Base-by-base conservation (phyloP, 2,113 vertebrate genomes). In the Nestor notabilis region DNA sequence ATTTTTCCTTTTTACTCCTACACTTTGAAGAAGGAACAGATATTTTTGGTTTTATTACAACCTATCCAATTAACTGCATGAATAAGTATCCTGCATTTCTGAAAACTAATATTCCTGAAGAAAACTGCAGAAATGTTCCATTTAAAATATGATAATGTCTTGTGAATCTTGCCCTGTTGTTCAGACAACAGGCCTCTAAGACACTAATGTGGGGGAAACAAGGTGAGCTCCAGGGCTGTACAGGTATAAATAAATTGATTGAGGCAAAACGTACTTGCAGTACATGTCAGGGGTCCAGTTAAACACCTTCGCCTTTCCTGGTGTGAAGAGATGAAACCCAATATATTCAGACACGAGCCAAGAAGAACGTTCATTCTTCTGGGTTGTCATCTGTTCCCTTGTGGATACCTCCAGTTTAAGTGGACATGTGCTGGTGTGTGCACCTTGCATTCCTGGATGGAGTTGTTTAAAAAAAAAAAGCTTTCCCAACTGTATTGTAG, bases 361-460 rank as follows among this genome's bases (percentile, higher is more conserved):
- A 19, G 53, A 44, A 5, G 29, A 46, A 44, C 4, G 4, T 55
- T 18, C 1, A 7, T 13, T 87, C 5, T 33, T 56, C 17, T 33
- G 71, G 13, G 46, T 39, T 47, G 6, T 17, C 13, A 29, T 35
- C 14, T 4, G 0, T 53, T 77, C 60, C 61, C 3, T 11, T 3
- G 0, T 25, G 47, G 41, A 8, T 11, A 13, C 6, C 43, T 85
- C 13, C 31, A 50, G 37, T 50, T 63, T 63, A 25, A 25, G 12
- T 24, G 25, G 56, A 24, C 20, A 1, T 0, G 0, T 44, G 41
- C 78, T 70, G 18, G 37, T 0, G 0, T 6, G 33, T 9, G 16
- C 28, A 29, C 21, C 27, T 83, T n/a, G 15, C 13, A 2, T 43
- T 92, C 29, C 35, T 46, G 49, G 7, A 5, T 69, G 33, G 27